A percentile compares a stretch with the other conserved stretches of the same genome.
Conservation (phyloP, 2,113 vertebrate genomes). For the Piprites chloris region DNA sequence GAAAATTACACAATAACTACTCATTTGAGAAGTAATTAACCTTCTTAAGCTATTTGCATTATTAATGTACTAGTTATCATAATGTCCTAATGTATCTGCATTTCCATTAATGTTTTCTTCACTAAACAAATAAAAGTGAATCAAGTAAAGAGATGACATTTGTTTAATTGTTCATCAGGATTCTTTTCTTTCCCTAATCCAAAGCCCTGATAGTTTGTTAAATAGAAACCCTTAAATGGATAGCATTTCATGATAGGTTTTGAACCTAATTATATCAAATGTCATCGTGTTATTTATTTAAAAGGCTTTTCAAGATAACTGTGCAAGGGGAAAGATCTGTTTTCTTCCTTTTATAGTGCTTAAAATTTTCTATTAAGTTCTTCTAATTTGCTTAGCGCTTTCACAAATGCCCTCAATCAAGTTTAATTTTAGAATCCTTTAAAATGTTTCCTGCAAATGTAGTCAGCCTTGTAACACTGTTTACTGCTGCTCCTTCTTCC, state of each 20-base stretch:
- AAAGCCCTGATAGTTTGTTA: constrained; percentile 57
- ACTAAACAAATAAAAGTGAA: constrained; percentile 69
- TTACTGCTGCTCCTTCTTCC: neutral
- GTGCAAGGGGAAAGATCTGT: neutral
- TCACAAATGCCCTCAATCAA: neutral
- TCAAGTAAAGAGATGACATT: constrained; percentile 61
- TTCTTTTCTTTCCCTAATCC: neutral
- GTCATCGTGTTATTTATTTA: constrained; percentile 66
- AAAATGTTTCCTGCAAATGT: neutral
- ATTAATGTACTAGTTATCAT: constrained; percentile 69
- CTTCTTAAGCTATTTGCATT: constrained; percentile 66
- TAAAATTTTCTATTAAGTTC: constrained; percentile 38
- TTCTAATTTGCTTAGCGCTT: constrained; percentile 38
- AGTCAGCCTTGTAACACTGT: neutral
- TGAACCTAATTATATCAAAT: constrained; percentile 73
- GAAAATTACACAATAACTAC: constrained; percentile 45
- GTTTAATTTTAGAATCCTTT: constrained; percentile 3
- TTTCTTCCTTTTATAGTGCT: constrained; percentile 23
- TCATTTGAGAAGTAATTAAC: constrained; percentile 74
- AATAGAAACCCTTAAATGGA: constrained; percentile 60
- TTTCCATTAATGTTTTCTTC: constrained; percentile 67
- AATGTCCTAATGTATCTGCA: constrained; percentile 58
- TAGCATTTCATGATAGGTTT: constrained; percentile 65
- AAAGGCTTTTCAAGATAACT: constrained; percentile 50
- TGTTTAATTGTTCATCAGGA: constrained; percentile 63